Evolutionary conservation across 2,888 invertebrate species (phyloP).

Genomic region (Troglohyphantes excavatus): DNA sequence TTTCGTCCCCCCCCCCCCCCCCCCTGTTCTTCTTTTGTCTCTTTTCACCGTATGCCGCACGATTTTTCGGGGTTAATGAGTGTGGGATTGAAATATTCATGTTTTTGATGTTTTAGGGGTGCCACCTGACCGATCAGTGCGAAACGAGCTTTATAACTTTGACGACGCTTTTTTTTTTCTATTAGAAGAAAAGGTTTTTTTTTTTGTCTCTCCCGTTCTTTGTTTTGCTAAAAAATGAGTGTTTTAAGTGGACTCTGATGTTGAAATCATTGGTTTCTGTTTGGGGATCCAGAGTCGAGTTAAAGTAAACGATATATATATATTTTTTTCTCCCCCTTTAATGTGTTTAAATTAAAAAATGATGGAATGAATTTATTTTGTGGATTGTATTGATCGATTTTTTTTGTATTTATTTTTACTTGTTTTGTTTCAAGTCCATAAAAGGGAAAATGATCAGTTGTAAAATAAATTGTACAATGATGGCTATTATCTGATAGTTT

Average conservation of each 20-base stretch:
- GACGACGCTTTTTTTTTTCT: neutral
- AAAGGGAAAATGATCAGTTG: neutral
- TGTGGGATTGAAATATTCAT: slow-evolving; percentile 72
- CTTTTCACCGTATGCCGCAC: slow-evolving; percentile 7
- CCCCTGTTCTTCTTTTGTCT: slow-evolving; percentile 3
- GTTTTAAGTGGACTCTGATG: neutral
- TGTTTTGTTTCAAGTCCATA: neutral
- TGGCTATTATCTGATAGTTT: too few species aligned
- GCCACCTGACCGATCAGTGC: slow-evolving; percentile 58
- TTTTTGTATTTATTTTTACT: too few species aligned
- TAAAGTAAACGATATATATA: too few species aligned
- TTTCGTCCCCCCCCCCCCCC: slow-evolving; percentile 40
- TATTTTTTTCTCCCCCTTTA: neutral
- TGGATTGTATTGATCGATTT: neutral
- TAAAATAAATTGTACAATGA: too few species aligned
- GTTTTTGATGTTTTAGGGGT: slow-evolving; percentile 53
- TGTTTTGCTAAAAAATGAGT: neutral
- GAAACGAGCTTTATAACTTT: slow-evolving; percentile 40
- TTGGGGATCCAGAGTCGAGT: too few species aligned
- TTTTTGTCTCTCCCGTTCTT: neutral
- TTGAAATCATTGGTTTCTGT: neutral
- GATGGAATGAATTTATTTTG: neutral
- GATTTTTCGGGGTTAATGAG: slow-evolving; percentile 63
- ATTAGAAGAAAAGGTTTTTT: slow-evolving; percentile 1
- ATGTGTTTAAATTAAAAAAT: neutral